phyloP scores from a whole-genome alignment of 2,797 vertebrate genomes.

The Chromobotia macracanthus region DNA sequence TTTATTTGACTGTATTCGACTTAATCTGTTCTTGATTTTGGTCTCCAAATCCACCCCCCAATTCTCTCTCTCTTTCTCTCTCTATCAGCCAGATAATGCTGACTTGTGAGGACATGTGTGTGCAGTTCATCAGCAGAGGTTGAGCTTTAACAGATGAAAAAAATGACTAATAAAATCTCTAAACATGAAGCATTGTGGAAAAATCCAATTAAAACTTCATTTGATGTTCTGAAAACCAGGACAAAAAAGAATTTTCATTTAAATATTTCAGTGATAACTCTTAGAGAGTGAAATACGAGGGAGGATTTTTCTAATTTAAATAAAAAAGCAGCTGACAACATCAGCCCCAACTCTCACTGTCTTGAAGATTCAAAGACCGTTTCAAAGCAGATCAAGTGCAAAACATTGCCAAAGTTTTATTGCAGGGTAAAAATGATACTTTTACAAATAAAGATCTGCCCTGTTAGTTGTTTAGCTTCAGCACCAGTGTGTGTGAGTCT shows the following conservation, averaged over 20 bases:
- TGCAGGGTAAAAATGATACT: constrained; percentile 10
- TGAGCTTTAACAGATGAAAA: constrained; percentile 68
- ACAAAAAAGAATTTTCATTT: constrained; percentile 72
- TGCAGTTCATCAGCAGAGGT: constrained; percentile 57
- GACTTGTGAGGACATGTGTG: constrained; percentile 63
- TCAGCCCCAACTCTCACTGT: constrained; percentile 34
- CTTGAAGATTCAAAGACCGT: constrained; percentile 34
- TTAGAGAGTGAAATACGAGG: constrained; percentile 59
- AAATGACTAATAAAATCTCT: constrained; percentile 62
- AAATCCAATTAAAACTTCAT: constrained; percentile 79
- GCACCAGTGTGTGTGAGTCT: constrained; percentile 4
- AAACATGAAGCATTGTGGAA: constrained; percentile 59
- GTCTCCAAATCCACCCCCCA: constrained; percentile 21
- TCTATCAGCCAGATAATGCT: constrained; percentile 56
- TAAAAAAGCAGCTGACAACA: constrained; percentile 49
- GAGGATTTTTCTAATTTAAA: constrained; percentile 51
- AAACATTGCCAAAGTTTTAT: constrained; percentile 25
- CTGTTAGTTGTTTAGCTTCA: constrained; percentile 18
- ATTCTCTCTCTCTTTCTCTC: constrained; percentile 37
- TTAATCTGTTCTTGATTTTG: constrained; percentile 13
- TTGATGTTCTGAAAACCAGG: constrained; percentile 66
- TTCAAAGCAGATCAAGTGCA: constrained; percentile 32
- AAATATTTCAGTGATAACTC: constrained; percentile 73
- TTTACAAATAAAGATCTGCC: neutral
- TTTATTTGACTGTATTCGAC: constrained; percentile 33